Evolutionary conservation across 2,797 vertebrate species (phyloP), one percentile per base, ranked within the genome.

Genomic region (Poeciliopsis infans): DNA sequence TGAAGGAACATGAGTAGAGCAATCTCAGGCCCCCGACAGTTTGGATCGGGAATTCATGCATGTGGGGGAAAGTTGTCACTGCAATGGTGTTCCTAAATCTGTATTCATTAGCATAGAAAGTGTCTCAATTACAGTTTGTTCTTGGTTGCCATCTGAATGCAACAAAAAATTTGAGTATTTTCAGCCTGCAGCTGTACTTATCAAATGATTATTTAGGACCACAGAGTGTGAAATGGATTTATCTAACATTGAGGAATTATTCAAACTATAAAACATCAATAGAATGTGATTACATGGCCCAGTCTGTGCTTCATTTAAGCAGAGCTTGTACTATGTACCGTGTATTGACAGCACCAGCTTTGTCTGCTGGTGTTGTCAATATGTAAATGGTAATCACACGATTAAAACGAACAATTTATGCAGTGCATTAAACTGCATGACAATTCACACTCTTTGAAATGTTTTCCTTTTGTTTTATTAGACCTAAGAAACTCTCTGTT

Each of bases 71-170:
- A 86, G 77, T 84, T 45, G 20, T 28, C 76, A 28, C 77, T 71
- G 36, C 79, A 81, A 90, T 86, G 79, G 51, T 78, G 71, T 69
- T 78, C 23, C 76, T 79, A 76, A 85, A 89, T 85, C 78, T 86
- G 68, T 79, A 39, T 81, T 89, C 88, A 84, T 90, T 89, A 85
- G 80, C n/a, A n/a, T 85, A 28, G 80, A 68, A 86, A 80, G 61
- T 82, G 70, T 77, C 75, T 90, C 82, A 80, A 81, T 86, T 83
- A 84, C 79, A 36, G 46, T 79, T 51, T 82, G 47, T 83, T 83
- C 79, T 75, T 74, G 49, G 66, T 80, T 86, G 84, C 41, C 4
- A 0, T 57, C 47, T 46, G 79, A 74, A 45, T 69, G 45, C 66
- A 39, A 75, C 20, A 36, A 82, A 78, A 72, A 41, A 8, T 1